Conservation (phyloP, 2,113 vertebrate species). For the Rousettus leschenaultii region DNA sequence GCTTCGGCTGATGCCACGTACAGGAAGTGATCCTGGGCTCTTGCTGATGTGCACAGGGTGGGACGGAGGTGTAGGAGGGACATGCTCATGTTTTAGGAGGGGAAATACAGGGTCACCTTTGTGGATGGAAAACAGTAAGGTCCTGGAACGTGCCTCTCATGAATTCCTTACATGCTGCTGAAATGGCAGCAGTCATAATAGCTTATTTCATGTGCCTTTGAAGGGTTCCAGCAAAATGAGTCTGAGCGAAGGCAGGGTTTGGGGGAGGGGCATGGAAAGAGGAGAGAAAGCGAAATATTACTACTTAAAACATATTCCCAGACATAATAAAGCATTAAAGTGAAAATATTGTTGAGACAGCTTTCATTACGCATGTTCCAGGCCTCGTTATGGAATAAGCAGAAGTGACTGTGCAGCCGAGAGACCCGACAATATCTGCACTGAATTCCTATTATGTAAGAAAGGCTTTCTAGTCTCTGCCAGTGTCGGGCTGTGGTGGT, state of each 20-base stretch:
- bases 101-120: constrained; percentile 54
- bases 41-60: rapidly evolving
- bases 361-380: constrained; percentile 94
- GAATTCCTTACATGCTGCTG: constrained; percentile 62
- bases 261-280: not conserved
- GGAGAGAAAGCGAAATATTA: constrained; percentile 81
- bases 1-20: not conserved
- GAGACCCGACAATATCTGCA: constrained; percentile 88
- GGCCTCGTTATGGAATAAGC: constrained; percentile 92
- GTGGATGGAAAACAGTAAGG: constrained; percentile 65
- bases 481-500: constrained; percentile 84
- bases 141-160: constrained; percentile 52
- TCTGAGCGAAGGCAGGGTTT: not conserved
- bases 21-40: not conserved
- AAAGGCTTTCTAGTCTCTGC: constrained; percentile 82
- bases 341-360: constrained; percentile 96
- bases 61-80: not conserved
- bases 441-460: constrained; percentile 93
- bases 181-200: constrained; percentile 69
- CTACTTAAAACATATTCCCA: constrained; percentile 88
- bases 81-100: not conserved
- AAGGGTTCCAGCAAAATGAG: constrained; percentile 69
- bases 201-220: constrained; percentile 67
- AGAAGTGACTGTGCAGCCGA: constrained; percentile 91
- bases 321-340: constrained; percentile 96